phyloP scores from a whole-genome alignment of 2,113 vertebrate species.

The Larimichthys crocea region DNA sequence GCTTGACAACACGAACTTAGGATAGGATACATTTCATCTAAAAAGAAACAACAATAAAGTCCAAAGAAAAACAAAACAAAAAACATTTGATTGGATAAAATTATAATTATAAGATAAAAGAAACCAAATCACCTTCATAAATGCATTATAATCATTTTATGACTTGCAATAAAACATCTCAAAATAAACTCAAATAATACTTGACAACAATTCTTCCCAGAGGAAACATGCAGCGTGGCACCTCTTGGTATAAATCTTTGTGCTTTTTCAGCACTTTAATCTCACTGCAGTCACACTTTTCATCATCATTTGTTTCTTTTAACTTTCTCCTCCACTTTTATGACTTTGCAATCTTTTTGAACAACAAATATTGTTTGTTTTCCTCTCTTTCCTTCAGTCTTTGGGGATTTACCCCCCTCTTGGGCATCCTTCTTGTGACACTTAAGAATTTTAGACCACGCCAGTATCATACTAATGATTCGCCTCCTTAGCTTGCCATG shows the following conservation, averaged over 20 bases:
- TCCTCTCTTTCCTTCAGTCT: slow-evolving; percentile 13
- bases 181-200: slow-evolving; percentile 4
- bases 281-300: neutral
- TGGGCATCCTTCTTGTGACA: slow-evolving; percentile 2
- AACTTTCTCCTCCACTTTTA: slow-evolving; percentile 37
- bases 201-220: neutral
- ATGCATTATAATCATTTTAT: slow-evolving; percentile 1
- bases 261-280: neutral
- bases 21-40: neutral
- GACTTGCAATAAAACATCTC: neutral
- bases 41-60: neutral
- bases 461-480: slow-evolving; percentile 66
- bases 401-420: neutral
- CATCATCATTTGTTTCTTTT: slow-evolving; percentile 37
- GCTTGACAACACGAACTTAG: neutral
- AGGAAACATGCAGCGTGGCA: neutral
- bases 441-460: slow-evolving; percentile 46
- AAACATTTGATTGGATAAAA: neutral
- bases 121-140: neutral
- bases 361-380: slow-evolving; percentile 56
- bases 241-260: neutral
- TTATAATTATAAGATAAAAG: neutral
- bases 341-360: slow-evolving; percentile 40
- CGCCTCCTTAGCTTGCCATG: slow-evolving; percentile 83
- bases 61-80: neutral